These are phyloP conservation scores for Tetraneura akinire DNA, from an alignment of 1,140 invertebrate species.

Conservation along the genomic window DNA sequence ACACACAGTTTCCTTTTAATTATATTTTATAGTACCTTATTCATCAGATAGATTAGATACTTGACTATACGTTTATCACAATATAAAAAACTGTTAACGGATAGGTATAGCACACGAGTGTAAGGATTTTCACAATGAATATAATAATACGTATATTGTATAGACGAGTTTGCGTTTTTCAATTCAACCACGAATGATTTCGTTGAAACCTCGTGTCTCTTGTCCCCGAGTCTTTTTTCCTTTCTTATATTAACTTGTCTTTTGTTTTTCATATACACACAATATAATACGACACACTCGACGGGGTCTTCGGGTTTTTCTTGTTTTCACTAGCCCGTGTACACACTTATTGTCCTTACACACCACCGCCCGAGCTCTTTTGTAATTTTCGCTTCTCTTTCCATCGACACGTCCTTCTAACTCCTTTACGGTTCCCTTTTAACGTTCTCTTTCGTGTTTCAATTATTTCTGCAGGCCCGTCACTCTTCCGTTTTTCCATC, in stretches of 20 bases:
- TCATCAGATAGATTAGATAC: neutral
- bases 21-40: neutral
- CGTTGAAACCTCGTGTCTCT: neutral
- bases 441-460: neutral
- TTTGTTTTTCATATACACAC: conserved; percentile 28
- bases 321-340: neutral
- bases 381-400: neutral
- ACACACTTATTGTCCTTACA: neutral
- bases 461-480: neutral
- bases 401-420: no score
- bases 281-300: conserved; percentile 33
- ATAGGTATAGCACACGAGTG: no score
- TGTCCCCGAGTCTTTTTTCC: neutral
- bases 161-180: conserved; percentile 2
- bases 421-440: no score
- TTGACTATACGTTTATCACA: neutral
- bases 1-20: no score
- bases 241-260: conserved; percentile 16
- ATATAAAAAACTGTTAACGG: no score
- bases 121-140: neutral
- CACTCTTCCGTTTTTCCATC: neutral
- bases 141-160: neutral
- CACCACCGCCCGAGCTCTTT: neutral
- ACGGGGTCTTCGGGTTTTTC: neutral
- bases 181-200: neutral